Percentiles rank a stretch among this genome's conserved stretches.
Evolutionary conservation across 1,140 invertebrate genomes (phyloP).

Genomic region (Limonius californicus): DNA sequence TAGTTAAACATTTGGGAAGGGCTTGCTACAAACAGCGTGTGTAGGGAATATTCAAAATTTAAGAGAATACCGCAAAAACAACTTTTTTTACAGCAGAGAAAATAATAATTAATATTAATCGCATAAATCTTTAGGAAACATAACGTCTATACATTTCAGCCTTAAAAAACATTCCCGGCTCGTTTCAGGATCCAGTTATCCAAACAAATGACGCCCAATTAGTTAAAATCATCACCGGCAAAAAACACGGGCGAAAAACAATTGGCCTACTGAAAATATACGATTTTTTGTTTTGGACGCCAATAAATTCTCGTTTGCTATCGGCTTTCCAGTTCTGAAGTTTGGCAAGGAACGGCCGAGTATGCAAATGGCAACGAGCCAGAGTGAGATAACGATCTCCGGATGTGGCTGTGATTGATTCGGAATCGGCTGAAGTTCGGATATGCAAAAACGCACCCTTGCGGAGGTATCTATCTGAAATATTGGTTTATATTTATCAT

Average conservation of each 20-base stretch:
- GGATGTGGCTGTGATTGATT: conserved; percentile 11
- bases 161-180: background rate
- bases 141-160: background rate
- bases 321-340: conserved; percentile 3
- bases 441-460: conserved; percentile 29
- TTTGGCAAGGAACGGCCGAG: background rate
- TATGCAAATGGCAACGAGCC: background rate
- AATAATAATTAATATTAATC: conserved; percentile 6
- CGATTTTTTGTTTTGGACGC: conserved; percentile 13
- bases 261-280: conserved; percentile 6
- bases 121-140: conserved; percentile 2
- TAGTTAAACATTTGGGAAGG: too few relatives aligned
- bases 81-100: too few relatives aligned
- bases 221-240: conserved; percentile 8
- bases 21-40: too few relatives aligned
- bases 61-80: too few relatives aligned
- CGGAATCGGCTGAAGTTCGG: conserved; percentile 7
- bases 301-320: conserved; percentile 13
- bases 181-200: background rate
- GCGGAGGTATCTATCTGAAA: conserved; percentile 32
- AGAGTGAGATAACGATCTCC: background rate
- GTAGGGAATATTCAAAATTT: too few relatives aligned
- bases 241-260: conserved; percentile 3
- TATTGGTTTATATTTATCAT: conserved; percentile 35
- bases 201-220: conserved; percentile 9